These are phyloP conservation scores for Rhynchophorus ferrugineus DNA, from an alignment of 1,140 invertebrate genomes.

Conservation along the genomic window DNA sequence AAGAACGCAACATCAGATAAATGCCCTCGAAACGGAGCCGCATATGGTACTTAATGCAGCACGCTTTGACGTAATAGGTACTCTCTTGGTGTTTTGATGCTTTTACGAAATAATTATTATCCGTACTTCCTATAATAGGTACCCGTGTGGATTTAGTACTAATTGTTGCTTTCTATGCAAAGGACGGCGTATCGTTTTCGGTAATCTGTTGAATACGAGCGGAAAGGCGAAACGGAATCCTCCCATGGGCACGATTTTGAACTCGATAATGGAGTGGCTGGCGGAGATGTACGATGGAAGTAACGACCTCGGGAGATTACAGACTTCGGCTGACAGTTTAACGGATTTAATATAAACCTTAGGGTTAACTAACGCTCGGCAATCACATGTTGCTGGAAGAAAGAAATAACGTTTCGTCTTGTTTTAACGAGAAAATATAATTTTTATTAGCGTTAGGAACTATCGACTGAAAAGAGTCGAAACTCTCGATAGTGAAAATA, in stretches of 20 bases:
- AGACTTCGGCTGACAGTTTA: too few species aligned
- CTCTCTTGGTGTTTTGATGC: slow-evolving; percentile 7
- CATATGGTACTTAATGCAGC: slow-evolving; percentile 17
- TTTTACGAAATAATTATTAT: slow-evolving; percentile 7
- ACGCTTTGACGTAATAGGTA: slow-evolving; percentile 17
- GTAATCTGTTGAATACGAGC: not conserved
- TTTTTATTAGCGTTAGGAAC: too few species aligned
- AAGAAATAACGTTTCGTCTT: too few species aligned
- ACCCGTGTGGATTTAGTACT: not conserved
- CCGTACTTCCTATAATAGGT: slow-evolving; percentile 1
- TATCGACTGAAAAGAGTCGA: too few species aligned
- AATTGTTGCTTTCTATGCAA: slow-evolving; percentile 5
- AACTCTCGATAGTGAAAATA: too few species aligned
- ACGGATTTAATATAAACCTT: too few species aligned
- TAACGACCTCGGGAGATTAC: too few species aligned
- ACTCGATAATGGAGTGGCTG: not conserved
- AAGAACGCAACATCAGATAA: slow-evolving; percentile 22
- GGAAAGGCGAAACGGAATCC: not conserved
- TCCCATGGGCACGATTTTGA: not conserved
- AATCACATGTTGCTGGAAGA: too few species aligned
- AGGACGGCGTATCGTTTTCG: not conserved
- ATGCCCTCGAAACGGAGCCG: slow-evolving; percentile 15
- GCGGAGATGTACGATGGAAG: too few species aligned
- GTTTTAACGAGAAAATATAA: too few species aligned
- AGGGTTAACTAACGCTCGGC: too few species aligned